These are phyloP conservation scores for Siniperca scherzeri DNA, from an alignment of 2,797 vertebrate genomes.

Conservation along the genomic window DNA sequence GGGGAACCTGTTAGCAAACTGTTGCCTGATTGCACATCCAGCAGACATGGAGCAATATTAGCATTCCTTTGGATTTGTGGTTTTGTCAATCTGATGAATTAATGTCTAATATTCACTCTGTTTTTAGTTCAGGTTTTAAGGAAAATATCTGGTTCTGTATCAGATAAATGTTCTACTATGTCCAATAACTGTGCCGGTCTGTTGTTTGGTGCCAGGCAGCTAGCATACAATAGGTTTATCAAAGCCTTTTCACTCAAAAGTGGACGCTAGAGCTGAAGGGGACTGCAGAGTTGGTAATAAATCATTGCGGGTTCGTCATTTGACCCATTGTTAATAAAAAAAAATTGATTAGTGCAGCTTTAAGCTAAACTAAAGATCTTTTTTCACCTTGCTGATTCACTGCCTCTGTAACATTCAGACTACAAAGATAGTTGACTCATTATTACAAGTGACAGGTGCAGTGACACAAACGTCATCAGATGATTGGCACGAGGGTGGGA, in stretches of 20 bases:
- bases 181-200: background rate
- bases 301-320: background rate
- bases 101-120: background rate
- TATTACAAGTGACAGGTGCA: background rate
- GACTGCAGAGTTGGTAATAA: no score
- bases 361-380: background rate
- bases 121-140: background rate
- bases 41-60: background rate
- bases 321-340: background rate
- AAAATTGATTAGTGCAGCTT: background rate
- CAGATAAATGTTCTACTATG: background rate
- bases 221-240: background rate
- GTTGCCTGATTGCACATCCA: background rate
- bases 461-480: constrained; percentile 3
- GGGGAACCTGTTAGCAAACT: background rate
- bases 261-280: background rate
- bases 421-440: background rate
- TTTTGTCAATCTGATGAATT: background rate
- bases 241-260: background rate
- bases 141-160: background rate
- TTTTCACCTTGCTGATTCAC: background rate
- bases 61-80: background rate
- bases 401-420: background rate
- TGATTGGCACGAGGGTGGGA: background rate
- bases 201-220: background rate